A percentile compares a stretch with the other conserved stretches of the same genome.
Conservation (phyloP, 2,113 vertebrate species). For the Platichthys flesus region DNA sequence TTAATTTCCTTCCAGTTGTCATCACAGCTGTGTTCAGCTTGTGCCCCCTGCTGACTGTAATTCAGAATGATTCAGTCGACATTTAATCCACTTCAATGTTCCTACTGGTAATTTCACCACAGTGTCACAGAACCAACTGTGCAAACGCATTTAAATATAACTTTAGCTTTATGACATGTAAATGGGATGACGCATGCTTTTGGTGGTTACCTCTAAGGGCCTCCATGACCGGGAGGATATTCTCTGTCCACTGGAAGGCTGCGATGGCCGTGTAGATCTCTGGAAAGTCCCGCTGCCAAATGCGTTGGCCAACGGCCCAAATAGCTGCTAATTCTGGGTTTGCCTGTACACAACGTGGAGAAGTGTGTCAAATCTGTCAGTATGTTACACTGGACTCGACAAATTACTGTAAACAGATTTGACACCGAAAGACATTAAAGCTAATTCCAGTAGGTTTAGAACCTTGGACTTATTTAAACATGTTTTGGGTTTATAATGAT, state of each 20-base stretch:
- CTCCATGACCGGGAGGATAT: conserved; percentile 94
- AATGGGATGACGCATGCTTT: not conserved
- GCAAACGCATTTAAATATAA: not conserved
- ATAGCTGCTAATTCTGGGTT: conserved; percentile 91
- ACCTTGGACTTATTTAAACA: not conserved
- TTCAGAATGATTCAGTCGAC: not conserved
- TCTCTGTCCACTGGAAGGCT: conserved; percentile 93
- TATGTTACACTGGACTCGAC: not conserved
- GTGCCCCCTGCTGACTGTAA: conserved; percentile 31
- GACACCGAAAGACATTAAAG: not conserved
- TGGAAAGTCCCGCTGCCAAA: conserved; percentile 98
- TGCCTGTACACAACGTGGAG: conserved; percentile 81
- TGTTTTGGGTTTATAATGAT: not conserved
- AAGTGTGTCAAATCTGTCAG: conserved; percentile 8
- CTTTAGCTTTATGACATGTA: not conserved
- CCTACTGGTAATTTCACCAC: not conserved
- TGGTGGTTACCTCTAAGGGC: conserved; percentile 89
- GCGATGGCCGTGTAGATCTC: conserved; percentile 91
- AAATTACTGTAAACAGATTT: conserved; percentile 9
- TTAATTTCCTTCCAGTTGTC: not conserved
- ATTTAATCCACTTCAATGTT: not conserved
- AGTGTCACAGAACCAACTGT: not conserved
- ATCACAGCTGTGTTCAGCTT: conserved; percentile 25
- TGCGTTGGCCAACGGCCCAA: conserved; percentile 94
- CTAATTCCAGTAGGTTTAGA: too few species aligned